Percentiles rank a stretch among this genome's conserved stretches.
Evolutionary conservation across 2,888 invertebrate species (phyloP).

Genomic region (Parnassius mnemosyne): DNA sequence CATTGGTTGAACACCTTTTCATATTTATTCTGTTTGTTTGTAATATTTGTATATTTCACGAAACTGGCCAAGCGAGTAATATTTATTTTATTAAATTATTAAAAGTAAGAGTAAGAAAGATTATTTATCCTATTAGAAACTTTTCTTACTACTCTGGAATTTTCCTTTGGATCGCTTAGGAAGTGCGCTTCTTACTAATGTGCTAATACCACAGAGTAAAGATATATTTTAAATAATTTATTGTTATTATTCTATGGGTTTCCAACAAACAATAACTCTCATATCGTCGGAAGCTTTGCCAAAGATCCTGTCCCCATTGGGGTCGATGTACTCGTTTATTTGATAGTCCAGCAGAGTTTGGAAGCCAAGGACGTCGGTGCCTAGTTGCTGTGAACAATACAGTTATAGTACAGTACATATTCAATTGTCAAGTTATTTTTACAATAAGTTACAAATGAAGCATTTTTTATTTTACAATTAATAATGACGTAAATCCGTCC

Average conservation of each 20-base stretch:
- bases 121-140: too few relatives aligned
- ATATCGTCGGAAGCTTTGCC: constrained; percentile 87
- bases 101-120: too few relatives aligned
- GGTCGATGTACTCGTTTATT: constrained; percentile 88
- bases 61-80: too few relatives aligned
- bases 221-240: not conserved
- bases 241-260: constrained; percentile 64
- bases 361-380: constrained; percentile 88
- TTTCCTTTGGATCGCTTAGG: constrained; percentile 10
- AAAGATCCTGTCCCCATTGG: constrained; percentile 87
- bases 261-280: constrained; percentile 90
- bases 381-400: constrained; percentile 88
- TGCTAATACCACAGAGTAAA: constrained; percentile 18
- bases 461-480: too few relatives aligned
- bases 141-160: constrained; percentile 9
- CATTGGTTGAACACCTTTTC: too few relatives aligned
- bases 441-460: too few relatives aligned
- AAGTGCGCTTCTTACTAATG: constrained; percentile 7
- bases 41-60: too few relatives aligned
- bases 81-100: too few relatives aligned
- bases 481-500: too few relatives aligned
- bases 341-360: constrained; percentile 88
- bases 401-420: not conserved
- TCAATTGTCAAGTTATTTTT: not conserved
- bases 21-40: too few relatives aligned